Base-by-base conservation (phyloP, 2,888 invertebrate species). In the Cephus pygmeus region DNA sequence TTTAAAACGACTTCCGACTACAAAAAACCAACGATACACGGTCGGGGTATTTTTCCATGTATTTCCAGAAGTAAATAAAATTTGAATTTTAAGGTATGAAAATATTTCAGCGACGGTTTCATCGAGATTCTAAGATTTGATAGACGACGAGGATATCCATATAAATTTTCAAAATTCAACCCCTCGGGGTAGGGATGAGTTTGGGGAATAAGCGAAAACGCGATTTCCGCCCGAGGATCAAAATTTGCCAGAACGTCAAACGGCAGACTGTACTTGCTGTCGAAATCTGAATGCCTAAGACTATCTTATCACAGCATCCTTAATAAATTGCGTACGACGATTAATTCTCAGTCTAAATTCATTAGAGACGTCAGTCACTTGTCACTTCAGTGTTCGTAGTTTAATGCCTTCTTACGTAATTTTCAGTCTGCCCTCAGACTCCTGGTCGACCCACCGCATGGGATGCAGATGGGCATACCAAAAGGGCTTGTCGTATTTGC, bases 401-500 rank as follows among this genome's bases (percentile, higher is more conserved):
- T 56, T 56, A 56, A 56, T 23, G 56, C 9, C 23, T 56, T 56
- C 56, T 56, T 56, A 56, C 56, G 56, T 56, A 23, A 56, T 56
- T 56, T 56, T 9, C 56, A 56, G 56, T 23, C 23, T 56, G 56
- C 23, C 23, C 23, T 9, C 2, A 56, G 56, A 56, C 23, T 9
- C 56, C 23, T 56, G 23, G 56, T 56, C 56, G 23, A 56, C 23
- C 23, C 56, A 56, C 23, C 56, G 23, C 56, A 23, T 1, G 23
- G 23, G 56, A 56, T 56, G 56, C 56, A 56, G 23, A 56, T 56
- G 56, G 56, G 23, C 56, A 23, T 56, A 23, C 56, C 56, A 82
- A 80, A 80, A 76, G 75, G 77, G 81, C 89, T 90, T 90, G 90
- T 90, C 90, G 86, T 90, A 90, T 90, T 90, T 90, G 88, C 89